Evolutionary conservation across 2,888 invertebrate species (phyloP).

Genomic region (Celastrina argiolus): DNA sequence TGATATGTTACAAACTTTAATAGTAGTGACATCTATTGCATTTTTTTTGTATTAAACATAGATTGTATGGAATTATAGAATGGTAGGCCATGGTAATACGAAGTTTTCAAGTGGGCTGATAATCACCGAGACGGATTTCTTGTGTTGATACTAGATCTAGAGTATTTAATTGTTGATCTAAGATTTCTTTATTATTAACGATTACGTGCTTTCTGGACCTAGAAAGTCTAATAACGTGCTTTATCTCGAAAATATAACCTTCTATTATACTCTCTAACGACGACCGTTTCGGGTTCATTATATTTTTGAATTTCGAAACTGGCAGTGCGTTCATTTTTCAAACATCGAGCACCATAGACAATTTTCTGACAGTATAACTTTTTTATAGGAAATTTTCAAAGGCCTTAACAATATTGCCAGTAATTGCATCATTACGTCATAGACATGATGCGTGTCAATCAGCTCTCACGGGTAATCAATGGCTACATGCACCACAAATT

Average conservation of each 20-base stretch:
- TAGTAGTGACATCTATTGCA: too few species aligned
- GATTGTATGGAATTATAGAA: neutral
- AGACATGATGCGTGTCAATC: conserved; percentile 64
- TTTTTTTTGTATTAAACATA: too few species aligned
- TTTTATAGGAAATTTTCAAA: conserved; percentile 16
- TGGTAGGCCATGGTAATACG: too few species aligned
- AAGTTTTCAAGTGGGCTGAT: too few species aligned
- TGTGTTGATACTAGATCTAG: too few species aligned
- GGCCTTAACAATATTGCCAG: conserved; percentile 37
- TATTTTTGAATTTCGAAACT: conserved; percentile 14
- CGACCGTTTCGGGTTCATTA: neutral
- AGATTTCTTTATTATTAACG: too few species aligned
- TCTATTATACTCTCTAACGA: neutral
- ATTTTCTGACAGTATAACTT: conserved; percentile 18
- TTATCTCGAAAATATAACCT: too few species aligned
- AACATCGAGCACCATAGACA: conserved; percentile 14
- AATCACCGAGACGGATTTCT: too few species aligned
- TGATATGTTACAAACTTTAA: too few species aligned
- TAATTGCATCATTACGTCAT: conserved; percentile 62
- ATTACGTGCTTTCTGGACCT: too few species aligned
- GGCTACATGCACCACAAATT: conserved; percentile 37
- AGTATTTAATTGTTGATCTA: too few species aligned
- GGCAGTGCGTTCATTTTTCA: conserved; percentile 18
- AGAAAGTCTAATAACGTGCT: too few species aligned
- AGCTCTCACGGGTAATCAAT: conserved; percentile 30